Percentiles rank a stretch among this genome's conserved stretches.
These are phyloP conservation scores for Unio delphinus DNA, from an alignment of 2,888 invertebrate species.

Conservation along the genomic window DNA sequence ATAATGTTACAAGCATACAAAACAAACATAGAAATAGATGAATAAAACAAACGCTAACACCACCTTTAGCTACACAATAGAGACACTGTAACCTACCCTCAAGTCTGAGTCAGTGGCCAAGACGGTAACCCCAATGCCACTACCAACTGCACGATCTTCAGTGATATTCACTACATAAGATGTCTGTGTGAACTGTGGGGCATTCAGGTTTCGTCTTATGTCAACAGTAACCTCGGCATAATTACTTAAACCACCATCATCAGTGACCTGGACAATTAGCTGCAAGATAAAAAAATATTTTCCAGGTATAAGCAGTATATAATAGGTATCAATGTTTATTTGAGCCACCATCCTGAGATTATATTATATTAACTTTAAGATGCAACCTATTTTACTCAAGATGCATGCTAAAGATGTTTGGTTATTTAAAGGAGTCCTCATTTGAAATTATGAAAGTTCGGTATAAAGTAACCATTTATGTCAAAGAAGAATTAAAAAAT, in stretches of 20 bases:
- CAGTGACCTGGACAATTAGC: conserved; percentile 40
- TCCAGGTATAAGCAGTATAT: too few species aligned
- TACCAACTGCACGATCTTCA: conserved; percentile 34
- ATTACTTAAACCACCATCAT: conserved; percentile 35
- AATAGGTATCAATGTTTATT: too few species aligned
- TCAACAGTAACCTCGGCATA: conserved; percentile 26
- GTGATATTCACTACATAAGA: conserved; percentile 27
- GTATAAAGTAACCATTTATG: too few species aligned
- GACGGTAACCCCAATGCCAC: conserved; percentile 18
- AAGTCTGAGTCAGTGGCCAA: conserved; percentile 29
- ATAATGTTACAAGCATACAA: too few species aligned
- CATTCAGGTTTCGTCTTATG: conserved; percentile 43
- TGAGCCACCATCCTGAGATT: too few species aligned
- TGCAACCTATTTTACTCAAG: too few species aligned
- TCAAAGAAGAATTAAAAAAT: too few species aligned
- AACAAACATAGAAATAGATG: too few species aligned
- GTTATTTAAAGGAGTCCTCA: too few species aligned
- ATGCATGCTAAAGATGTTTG: too few species aligned
- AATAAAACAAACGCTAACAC: not conserved
- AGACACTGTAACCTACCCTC: conserved; percentile 20
- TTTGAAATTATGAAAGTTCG: too few species aligned
- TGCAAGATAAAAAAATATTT: conserved; percentile 20
- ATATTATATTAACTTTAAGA: too few species aligned
- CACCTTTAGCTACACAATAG: not conserved
- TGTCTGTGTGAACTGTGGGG: conserved; percentile 34